Evolutionary conservation across 2,888 invertebrate genomes (phyloP), one percentile per base, ranked within the genome.

Genomic region (Trichopoda pennipes): DNA sequence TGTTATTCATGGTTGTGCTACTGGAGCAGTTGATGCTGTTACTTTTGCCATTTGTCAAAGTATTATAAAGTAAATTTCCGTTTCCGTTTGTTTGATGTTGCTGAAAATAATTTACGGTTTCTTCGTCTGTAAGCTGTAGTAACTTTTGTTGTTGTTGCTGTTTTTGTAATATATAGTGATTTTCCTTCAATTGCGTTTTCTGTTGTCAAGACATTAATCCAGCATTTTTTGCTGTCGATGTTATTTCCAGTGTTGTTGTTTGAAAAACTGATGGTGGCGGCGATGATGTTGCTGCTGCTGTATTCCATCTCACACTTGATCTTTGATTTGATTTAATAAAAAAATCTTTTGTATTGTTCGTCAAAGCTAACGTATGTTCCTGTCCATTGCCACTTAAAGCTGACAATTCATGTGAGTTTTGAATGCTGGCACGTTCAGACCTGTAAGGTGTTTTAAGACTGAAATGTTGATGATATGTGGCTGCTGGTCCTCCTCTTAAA

Each of bases 371-470:
- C 12, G 49, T 32, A 23, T 56, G 49, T 23, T 63, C 32, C 9
- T 70, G 68, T 60, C 51, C 77, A 61, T 77, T 60, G 12, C 63
- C 76, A 58, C 72, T 68, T 23, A 84, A 63, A 9, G 80, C 64
- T 9, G 81, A 63, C 60, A 86, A 74, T 73, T 86, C 85, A 61
- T 86, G 85, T 21, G 74, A 66, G 66, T 84, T 85, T 64, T 74
- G 77, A 63, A 55, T 70, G 58, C 53, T 63, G 21, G 23, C 28
- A 28, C 38, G 21, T n/a, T 12, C 66, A 2, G 19, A 47, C 32
- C 19, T 56, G 16, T 1, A 21, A 16, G 55, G 16, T 38, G 63
- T n/a, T 42, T 72, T 72, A 8, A 80, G 55, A 66, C 77, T 84
- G 44, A 70, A 79, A 38, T 83, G 83, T 53, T 85, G 84, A 44